Base-by-base conservation (phyloP, 2,113 vertebrate genomes). In the Hippocampus mohnikei region DNA sequence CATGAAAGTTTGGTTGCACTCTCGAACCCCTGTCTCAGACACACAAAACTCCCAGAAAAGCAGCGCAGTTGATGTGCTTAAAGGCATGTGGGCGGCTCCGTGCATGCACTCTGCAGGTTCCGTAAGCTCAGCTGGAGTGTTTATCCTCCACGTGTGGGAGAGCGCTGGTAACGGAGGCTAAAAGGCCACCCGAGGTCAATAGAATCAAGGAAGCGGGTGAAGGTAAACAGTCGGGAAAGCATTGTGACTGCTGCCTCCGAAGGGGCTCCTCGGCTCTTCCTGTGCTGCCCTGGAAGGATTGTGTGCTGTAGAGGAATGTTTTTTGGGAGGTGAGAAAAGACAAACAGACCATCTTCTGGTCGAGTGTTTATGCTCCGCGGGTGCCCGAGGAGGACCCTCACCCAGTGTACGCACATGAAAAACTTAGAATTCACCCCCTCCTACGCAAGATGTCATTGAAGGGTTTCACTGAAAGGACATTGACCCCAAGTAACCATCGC, bases 311-410 rank as follows among this genome's bases (percentile, higher is more conserved):
- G 13, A 58, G 83, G 88, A 84, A 87, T 88, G 84, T 89, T 88
- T 84, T 88, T 78, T 81, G 46, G 69, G 73, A 84, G 84, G 83
- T 76, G 82, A 33, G 58, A 60, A 60, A 90, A 88, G 77, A 80
- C 80, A 88, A 89, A 90, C 83, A 89, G 77, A 79, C 63, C 20
- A 13, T 46, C 63, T 37, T 65, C 71, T 72, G 74, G 69, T 63
- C 67, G 46, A 85, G 83, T 88, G 83, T 88, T 87, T 88, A 88
- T 71, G 67, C 86, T 85, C 83, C 82, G 83, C 81, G 88, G 88
- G 89, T 88, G 80, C 74, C 74, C 78, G 81, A 70, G 77, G 86
- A 74, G 67, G 70, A 85, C 73, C 41, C 76, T 84, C 63, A 61
- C 68, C 56, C 40, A 64, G 16, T 58, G 25, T 29, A 74, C 70